Evolutionary conservation across 2,888 invertebrate species (phyloP), one percentile per base, ranked within the genome.

Genomic region (Drosophila neonasuta): DNA sequence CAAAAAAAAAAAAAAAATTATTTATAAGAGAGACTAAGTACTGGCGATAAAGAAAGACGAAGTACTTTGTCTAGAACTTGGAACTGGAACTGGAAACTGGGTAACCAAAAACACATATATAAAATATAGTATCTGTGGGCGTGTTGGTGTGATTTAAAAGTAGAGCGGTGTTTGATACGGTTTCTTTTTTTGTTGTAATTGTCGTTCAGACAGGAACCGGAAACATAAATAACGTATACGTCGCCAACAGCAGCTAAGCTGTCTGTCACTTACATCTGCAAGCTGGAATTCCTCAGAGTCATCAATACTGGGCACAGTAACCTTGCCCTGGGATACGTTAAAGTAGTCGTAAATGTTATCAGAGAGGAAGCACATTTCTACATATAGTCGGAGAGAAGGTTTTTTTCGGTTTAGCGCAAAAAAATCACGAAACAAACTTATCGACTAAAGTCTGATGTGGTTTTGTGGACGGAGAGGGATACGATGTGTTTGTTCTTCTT

Each of bases 261-360:
- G 76, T 68, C 77, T 65, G 76, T 68, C 77, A 96, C 97, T 97
- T 96, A 97, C 97, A 92, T 97, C 97, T 88, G 97, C 96, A 88
- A 96, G 92, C 71, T 73, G 32, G 93, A 95, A 95, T 94, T 99
- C 99, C 92, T 98, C 98, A 90, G 94, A 95, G 92, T 99, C 99
- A 93, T 99, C 97, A 88, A 99, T 95, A 92, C 94, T 95, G 89
- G 98, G 97, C 92, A 99, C 98, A 89, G 95, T 95, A 91, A 95
- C 94, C 94, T 98, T 98, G 93, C 99, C 99, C 95, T 99, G 99
- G 90, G 98, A 93, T 91, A 98, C 96, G 94, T 95, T 96, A 93
- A 93, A 92, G 94, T 98, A 99, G 93, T 97, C 96, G 93, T 96
- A 93, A 93, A 98, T 95, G 93, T 98, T 95, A 92, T 97, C 94